Conservation (phyloP, 2,113 vertebrate genomes). For the Acrocephalus arundinaceus region DNA sequence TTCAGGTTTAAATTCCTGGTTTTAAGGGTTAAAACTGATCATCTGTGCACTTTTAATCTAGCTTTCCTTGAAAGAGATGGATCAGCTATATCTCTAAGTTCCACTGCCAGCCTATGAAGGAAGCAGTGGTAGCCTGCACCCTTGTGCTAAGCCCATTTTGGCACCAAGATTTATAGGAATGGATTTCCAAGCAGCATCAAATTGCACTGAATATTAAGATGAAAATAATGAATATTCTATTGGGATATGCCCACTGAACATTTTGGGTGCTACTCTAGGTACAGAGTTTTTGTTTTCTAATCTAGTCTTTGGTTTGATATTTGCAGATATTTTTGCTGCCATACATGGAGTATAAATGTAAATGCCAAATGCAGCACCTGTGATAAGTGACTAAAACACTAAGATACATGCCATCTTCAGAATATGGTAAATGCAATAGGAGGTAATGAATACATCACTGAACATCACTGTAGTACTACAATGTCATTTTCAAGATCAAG, state of each 20-base stretch:
- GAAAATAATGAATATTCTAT: background rate
- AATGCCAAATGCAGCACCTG: background rate
- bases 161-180: background rate
- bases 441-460: background rate
- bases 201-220: background rate
- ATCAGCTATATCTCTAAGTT: fast-evolving
- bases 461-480: background rate
- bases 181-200: background rate
- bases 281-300: background rate
- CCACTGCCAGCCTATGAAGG: background rate
- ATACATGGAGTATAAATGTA: fast-evolving
- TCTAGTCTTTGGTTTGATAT: background rate
- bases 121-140: background rate
- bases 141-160: background rate
- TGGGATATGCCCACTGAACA: background rate
- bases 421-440: background rate
- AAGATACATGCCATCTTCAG: background rate
- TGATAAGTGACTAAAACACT: background rate
- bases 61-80: background rate
- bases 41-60: background rate
- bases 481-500: background rate
- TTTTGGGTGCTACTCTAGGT: background rate
- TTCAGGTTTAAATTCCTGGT: background rate
- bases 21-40: background rate
- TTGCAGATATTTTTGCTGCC: background rate